Base-by-base conservation (phyloP, 2,113 vertebrate genomes). In the Harpagus bidentatus region DNA sequence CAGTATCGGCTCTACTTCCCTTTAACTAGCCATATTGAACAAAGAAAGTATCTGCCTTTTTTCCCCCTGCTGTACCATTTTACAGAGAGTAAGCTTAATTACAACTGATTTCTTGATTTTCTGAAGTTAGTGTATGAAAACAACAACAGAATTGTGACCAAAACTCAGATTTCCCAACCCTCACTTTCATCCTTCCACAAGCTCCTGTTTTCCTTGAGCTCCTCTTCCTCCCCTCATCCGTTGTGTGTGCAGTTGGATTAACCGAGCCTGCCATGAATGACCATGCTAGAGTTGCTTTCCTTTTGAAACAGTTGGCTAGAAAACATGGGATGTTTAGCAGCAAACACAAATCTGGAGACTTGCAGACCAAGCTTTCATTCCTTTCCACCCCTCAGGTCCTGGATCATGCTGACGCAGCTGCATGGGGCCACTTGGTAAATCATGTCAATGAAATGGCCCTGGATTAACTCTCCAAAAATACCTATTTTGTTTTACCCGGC, bases 341-440 rank as follows among this genome's bases (percentile, higher is more conserved):
- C 1, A 17, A 81, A 42, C 16, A 42, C 14, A 84, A 86, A 50
- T 28, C 19, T 25, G 11, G 40, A 47, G 52, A 25, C 4, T 43
- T 84, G 43, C 20, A 74, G 56, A 32, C 18, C 25, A 34, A 36
- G 6, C 3, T 69, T 59, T 90, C 19, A 4, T n/a, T 79, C 25
- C 28, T 31, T 82, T 71, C 32, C 17, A 18, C 3, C 0, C 13
- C 16, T 71, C 4, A 1, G 23, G 3, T 16, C 9, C 32, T 34
- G 40, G 21, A 81, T 13, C 7, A 9, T 8, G 6, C 10, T 65
- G 14, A 65, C 0, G 4, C 13, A 52, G 50, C 40, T 66, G 10
- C 1, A 1, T 38, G 29, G 40, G n/a, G 22, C 3, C 0, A 2
- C 38, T 69, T 1, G 2, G 15, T 88, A 82, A 92, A 86, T 70